Evolutionary conservation across 2,888 invertebrate species (phyloP).

Genomic region (Mimumesa dahlbomi): DNA sequence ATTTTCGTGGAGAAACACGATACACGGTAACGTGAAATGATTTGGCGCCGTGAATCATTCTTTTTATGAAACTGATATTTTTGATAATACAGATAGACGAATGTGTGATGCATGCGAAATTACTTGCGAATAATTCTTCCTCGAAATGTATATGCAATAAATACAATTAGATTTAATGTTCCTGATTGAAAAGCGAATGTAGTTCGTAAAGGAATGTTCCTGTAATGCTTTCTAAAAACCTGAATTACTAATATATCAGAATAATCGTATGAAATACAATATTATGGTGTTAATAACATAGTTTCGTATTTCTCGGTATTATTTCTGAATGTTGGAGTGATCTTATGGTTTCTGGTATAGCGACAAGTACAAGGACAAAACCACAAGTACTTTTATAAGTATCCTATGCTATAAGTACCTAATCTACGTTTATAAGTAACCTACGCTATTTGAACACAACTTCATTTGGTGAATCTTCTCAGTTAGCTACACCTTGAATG

Average conservation of each 20-base stretch:
- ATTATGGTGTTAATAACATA: background rate
- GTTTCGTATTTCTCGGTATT: background rate
- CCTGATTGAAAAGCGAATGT: slow-evolving; percentile 3
- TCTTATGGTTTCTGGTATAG: slow-evolving; percentile 26
- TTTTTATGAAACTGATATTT: too few relatives aligned
- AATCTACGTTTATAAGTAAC: slow-evolving; percentile 72
- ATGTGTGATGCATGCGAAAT: too few relatives aligned
- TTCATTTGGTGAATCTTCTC: slow-evolving; percentile 77
- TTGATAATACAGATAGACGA: too few relatives aligned
- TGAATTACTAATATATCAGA: background rate
- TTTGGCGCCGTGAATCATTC: too few relatives aligned
- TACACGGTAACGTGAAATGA: too few relatives aligned
- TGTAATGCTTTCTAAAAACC: slow-evolving; percentile 1
- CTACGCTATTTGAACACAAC: slow-evolving; percentile 76
- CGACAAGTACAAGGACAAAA: slow-evolving; percentile 49
- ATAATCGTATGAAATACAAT: background rate
- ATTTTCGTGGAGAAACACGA: too few relatives aligned
- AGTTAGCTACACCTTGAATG: slow-evolving; percentile 69
- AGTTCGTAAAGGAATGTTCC: slow-evolving; percentile 34
- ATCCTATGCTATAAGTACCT: slow-evolving; percentile 75
- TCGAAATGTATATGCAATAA: background rate
- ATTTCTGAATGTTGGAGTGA: slow-evolving; percentile 16
- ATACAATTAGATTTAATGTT: too few relatives aligned
- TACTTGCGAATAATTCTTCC: too few relatives aligned
- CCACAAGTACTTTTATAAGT: slow-evolving; percentile 64